Percentiles rank a stretch among this genome's conserved stretches.
These are phyloP conservation scores for Ophiodon elongatus DNA, from an alignment of 2,113 vertebrate genomes.

Conservation along the genomic window DNA sequence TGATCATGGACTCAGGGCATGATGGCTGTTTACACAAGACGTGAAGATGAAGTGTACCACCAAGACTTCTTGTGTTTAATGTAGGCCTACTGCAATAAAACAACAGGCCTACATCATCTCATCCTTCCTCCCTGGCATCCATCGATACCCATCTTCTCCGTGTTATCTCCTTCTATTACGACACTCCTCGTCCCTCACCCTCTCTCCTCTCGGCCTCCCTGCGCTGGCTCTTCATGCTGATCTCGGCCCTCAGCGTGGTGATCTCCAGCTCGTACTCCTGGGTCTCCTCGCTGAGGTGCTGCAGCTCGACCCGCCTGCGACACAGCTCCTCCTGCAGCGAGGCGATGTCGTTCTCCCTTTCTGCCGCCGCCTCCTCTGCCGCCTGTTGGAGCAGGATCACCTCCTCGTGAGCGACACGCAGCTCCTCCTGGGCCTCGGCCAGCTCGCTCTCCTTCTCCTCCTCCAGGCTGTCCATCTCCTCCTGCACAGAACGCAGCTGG, in stretches of 20 bases:
- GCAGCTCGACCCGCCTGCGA: conserved; percentile 86
- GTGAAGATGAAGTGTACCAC: conserved; percentile 27
- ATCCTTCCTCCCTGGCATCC: neutral
- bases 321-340: conserved; percentile 90
- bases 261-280: conserved; percentile 91
- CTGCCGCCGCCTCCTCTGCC: conserved; percentile 86
- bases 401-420: conserved; percentile 86
- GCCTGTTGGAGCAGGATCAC: conserved; percentile 86
- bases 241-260: conserved; percentile 88
- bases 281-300: conserved; percentile 83
- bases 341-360: conserved; percentile 91
- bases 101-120: neutral
- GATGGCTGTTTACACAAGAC: neutral
- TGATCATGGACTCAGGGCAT: neutral
- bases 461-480: conserved; percentile 90
- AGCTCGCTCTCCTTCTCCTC: conserved; percentile 89
- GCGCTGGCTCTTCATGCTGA: conserved; percentile 87
- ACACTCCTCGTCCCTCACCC: conserved; percentile 65
- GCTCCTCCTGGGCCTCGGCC: conserved; percentile 85
- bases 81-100: neutral
- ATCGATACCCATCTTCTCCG: neutral
- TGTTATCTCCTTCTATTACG: neutral
- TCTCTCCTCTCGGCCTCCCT: conserved; percentile 82
- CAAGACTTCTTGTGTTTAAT: neutral
- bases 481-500: conserved; percentile 88